These are phyloP conservation scores for Ameiurus melas DNA, from an alignment of 2,113 vertebrate species.

Conservation along the genomic window DNA sequence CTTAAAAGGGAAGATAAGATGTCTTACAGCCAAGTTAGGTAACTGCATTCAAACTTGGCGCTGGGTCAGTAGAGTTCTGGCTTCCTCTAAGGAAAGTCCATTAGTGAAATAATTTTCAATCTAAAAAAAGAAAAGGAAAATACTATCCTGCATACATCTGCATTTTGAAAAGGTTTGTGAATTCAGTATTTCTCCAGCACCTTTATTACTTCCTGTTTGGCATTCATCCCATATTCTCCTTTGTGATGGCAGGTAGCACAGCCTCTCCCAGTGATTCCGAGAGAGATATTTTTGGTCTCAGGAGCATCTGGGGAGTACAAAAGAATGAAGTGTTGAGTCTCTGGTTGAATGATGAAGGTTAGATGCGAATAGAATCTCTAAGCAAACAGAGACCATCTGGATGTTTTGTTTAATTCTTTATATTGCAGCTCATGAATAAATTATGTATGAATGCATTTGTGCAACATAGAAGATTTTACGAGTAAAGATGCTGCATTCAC, in stretches of 20 bases:
- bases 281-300: conserved; percentile 38
- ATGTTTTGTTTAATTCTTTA: not conserved
- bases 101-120: conserved; percentile 38
- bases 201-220: conserved; percentile 26
- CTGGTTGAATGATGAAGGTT: conserved; percentile 22
- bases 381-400: not conserved
- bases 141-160: conserved; percentile 6
- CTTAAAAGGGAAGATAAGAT: not conserved
- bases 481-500: not conserved
- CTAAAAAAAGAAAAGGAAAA: conserved; percentile 27
- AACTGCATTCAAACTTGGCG: not conserved
- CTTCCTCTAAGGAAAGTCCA: conserved; percentile 51
- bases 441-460: not conserved
- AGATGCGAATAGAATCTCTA: conserved; percentile 8
- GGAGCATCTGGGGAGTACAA: conserved; percentile 1
- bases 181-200: not conserved
- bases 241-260: conserved; percentile 4
- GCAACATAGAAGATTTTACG: not conserved
- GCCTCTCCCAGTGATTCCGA: conserved; percentile 21
- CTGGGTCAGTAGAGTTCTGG: conserved; percentile 41
- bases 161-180: conserved; percentile 32
- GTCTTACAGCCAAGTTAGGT: not conserved
- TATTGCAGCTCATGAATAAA: not conserved
- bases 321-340: conserved; percentile 26
- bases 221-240: conserved; percentile 32